Conservation (phyloP, 2,888 invertebrate species). For the Danaus chrysippus region DNA sequence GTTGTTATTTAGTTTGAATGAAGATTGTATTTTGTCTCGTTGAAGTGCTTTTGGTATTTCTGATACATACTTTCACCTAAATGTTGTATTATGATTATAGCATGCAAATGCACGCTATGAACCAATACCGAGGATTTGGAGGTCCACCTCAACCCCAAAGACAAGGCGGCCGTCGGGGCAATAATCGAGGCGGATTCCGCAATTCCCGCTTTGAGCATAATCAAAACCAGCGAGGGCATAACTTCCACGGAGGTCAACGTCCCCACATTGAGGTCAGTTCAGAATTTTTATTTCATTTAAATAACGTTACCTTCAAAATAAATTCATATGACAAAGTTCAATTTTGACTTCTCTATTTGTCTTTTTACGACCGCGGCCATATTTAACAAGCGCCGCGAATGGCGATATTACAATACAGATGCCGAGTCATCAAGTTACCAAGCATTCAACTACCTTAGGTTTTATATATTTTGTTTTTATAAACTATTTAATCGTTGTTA, state of each 20-base stretch:
- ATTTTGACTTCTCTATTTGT: too few relatives aligned
- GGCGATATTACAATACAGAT: too few relatives aligned
- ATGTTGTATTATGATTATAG: constrained; percentile 21
- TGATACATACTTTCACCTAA: not conserved
- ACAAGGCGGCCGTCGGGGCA: constrained; percentile 64
- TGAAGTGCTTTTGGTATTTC: not conserved
- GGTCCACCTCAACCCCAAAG: constrained; percentile 73
- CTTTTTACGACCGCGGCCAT: too few relatives aligned
- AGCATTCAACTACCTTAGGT: too few relatives aligned
- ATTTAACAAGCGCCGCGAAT: too few relatives aligned
- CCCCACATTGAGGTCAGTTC: constrained; percentile 58
- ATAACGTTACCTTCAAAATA: not conserved
- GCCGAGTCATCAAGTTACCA: too few relatives aligned
- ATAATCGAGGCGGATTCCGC: constrained; percentile 60
- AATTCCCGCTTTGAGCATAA: constrained; percentile 68
- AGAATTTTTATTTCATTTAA: constrained; percentile 7
- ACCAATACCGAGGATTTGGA: constrained; percentile 71
- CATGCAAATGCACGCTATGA: constrained; percentile 71
- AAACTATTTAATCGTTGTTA: too few relatives aligned
- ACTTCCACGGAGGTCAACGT: constrained; percentile 69
- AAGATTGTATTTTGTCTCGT: not conserved
- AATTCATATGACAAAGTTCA: too few relatives aligned
- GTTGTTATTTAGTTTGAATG: not conserved
- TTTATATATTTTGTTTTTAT: too few relatives aligned
- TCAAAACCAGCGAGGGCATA: constrained; percentile 47